Conservation (phyloP, 2,888 invertebrate genomes). For the Drosophila aldrichi region DNA sequence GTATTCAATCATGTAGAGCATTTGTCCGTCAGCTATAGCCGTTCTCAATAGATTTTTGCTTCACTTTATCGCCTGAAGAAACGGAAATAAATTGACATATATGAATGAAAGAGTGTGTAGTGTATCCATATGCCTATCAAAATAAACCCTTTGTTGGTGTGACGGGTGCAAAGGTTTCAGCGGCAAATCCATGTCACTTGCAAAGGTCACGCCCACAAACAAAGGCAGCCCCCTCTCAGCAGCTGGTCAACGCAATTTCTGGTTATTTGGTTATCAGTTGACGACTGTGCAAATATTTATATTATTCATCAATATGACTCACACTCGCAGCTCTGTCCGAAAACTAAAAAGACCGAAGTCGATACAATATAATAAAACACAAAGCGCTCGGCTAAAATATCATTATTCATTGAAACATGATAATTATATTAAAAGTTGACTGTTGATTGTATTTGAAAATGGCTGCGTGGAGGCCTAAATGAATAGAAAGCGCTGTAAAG, state of each 20-base stretch:
- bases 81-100: neutral
- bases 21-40: neutral
- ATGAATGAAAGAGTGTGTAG: neutral
- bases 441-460: neutral
- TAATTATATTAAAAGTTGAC: constrained; percentile 39
- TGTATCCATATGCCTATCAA: neutral
- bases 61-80: neutral
- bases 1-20: neutral
- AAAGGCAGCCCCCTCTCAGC: neutral
- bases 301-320: constrained; percentile 52
- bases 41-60: neutral
- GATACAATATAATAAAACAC: constrained; percentile 14
- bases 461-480: neutral
- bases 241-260: constrained; percentile 7
- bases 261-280: constrained; percentile 46
- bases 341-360: neutral
- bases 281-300: constrained; percentile 41
- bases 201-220: neutral
- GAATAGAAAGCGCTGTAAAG: constrained; percentile 21
- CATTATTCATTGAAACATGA: constrained; percentile 21
- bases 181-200: constrained; percentile 19
- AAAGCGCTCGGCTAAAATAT: constrained; percentile 4
- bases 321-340: constrained; percentile 2
- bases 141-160: neutral
- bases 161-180: neutral